Evolutionary conservation across 1,140 invertebrate species (phyloP).

Genomic region (Eciton burchellii): DNA sequence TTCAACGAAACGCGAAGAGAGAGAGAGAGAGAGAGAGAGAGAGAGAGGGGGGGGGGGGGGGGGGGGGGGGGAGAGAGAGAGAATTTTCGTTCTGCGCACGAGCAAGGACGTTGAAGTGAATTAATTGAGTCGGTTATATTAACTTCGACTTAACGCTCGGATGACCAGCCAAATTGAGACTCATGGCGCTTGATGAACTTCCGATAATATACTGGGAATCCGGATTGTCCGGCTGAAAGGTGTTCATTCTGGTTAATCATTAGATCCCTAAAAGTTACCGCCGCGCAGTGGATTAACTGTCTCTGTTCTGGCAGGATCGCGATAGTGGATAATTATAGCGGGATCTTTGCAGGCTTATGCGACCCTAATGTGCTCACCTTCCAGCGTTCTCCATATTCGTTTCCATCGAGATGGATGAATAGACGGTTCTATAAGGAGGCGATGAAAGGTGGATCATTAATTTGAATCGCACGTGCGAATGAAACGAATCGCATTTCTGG

Average conservation of each 20-base stretch:
- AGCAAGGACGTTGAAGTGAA: slow-evolving; percentile 16
- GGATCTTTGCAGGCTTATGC: slow-evolving; percentile 9
- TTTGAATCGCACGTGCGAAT: background rate
- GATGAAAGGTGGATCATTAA: background rate
- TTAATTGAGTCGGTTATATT: background rate
- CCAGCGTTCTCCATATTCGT: slow-evolving; percentile 7
- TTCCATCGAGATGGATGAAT: slow-evolving; percentile 14
- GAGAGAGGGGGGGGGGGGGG: too few species aligned
- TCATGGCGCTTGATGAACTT: slow-evolving; percentile 15
- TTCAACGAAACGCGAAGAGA: slow-evolving; percentile 1
- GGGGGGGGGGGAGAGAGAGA: too few species aligned
- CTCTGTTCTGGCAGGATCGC: slow-evolving; percentile 5
- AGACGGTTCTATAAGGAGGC: background rate
- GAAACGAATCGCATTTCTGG: background rate
- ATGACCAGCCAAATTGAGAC: background rate
- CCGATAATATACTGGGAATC: slow-evolving; percentile 40
- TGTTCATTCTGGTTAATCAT: slow-evolving; percentile 56
- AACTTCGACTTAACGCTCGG: slow-evolving; percentile 29
- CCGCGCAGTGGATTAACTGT: slow-evolving; percentile 62
- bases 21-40: too few species aligned
- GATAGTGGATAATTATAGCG: slow-evolving; percentile 40
- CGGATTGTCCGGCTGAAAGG: background rate
- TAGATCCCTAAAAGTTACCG: slow-evolving; percentile 47
- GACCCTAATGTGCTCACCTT: slow-evolving; percentile 22
- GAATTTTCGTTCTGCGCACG: background rate